A percentile compares a stretch with the other conserved stretches of the same genome.
Evolutionary conservation across 1,140 invertebrate genomes (phyloP).

Genomic region (Anoplolepis gracilipes): DNA sequence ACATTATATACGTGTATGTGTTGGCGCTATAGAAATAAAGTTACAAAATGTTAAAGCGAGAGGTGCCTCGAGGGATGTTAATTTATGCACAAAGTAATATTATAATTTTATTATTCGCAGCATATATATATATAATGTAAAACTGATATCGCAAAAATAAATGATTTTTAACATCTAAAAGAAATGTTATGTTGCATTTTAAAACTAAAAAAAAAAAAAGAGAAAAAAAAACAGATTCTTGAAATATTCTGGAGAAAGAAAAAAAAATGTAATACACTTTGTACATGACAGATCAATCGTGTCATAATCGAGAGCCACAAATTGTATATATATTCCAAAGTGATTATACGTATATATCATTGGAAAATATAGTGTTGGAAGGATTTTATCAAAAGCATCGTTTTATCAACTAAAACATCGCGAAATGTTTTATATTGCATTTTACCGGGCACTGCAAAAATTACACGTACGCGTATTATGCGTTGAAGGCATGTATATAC

Average conservation of each 20-base stretch:
- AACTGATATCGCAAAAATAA: not conserved
- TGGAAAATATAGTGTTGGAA: not conserved
- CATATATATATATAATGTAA: not conserved
- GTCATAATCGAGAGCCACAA: not conserved
- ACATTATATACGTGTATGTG: not conserved
- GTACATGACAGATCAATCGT: not conserved
- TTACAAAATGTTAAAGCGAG: not conserved
- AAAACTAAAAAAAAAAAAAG: not conserved
- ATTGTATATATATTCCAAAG: not conserved
- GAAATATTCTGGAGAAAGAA: too few relatives aligned
- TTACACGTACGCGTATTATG: slow-evolving; percentile 18
- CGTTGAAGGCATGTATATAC: too few relatives aligned
- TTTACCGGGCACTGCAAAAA: not conserved
- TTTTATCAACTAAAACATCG: not conserved
- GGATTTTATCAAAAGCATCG: not conserved
- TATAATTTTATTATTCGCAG: not conserved
- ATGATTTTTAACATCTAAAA: not conserved
- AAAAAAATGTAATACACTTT: not conserved
- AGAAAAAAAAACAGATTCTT: not conserved
- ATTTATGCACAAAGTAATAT: slow-evolving; percentile 28
- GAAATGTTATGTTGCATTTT: not conserved
- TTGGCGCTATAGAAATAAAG: not conserved
- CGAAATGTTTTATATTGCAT: not conserved
- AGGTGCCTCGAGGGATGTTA: not conserved
- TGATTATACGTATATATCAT: not conserved